Evolutionary conservation across 2,113 vertebrate genomes (phyloP).

Genomic region (Erinaceus europaeus): DNA sequence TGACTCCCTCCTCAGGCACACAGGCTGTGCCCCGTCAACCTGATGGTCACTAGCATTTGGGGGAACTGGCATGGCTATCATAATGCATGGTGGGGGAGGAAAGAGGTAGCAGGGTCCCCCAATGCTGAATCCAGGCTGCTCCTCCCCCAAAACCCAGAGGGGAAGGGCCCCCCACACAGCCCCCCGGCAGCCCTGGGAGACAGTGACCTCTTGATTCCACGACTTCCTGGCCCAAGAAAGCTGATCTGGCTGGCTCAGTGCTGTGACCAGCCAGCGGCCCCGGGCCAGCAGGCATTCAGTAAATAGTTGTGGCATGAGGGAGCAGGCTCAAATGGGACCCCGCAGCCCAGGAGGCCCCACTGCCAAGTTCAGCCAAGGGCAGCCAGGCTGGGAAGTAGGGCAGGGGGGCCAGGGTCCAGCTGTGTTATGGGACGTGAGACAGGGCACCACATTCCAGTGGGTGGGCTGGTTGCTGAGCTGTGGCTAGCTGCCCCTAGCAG

Average conservation of each 20-base stretch:
- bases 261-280: slow-evolving; percentile 48
- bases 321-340: slow-evolving; percentile 50
- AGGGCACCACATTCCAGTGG: too few species aligned
- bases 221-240: slow-evolving; percentile 68
- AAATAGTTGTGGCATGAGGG: slow-evolving; percentile 69
- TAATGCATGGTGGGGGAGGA: rapidly evolving
- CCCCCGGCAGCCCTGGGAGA: slow-evolving; percentile 9
- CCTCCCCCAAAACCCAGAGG: not conserved
- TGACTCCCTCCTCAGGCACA: not conserved
- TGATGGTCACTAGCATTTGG: not conserved
- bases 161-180: not conserved
- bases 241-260: slow-evolving; percentile 39
- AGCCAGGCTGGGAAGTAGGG: not conserved
- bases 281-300: slow-evolving; percentile 65
- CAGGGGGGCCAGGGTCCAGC: too few species aligned
- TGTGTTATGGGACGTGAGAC: too few species aligned
- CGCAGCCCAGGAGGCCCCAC: slow-evolving; percentile 52
- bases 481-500: too few species aligned
- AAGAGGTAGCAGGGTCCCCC: not conserved
- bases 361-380: slow-evolving; percentile 67
- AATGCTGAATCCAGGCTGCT: not conserved
- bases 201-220: slow-evolving; percentile 59
- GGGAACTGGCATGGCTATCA: not conserved
- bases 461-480: not conserved
- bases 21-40: not conserved